phyloP scores from a whole-genome alignment of 1,140 invertebrate species.

The Drosophila mauritiana region DNA sequence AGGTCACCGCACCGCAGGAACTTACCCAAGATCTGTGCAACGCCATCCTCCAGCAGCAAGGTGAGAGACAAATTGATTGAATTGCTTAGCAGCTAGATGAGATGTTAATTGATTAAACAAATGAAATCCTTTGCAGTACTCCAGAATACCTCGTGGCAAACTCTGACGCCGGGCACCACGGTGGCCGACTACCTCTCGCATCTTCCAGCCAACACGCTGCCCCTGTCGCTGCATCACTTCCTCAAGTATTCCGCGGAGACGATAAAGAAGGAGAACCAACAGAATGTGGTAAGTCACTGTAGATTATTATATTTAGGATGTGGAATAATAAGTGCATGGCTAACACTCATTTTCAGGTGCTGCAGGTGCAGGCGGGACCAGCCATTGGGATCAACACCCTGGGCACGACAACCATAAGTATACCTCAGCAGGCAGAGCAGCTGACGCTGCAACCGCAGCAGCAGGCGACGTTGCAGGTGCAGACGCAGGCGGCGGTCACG shows the following conservation, averaged over 20 bases:
- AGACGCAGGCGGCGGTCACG: conserved; percentile 54
- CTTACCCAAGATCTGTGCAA: conserved; percentile 83
- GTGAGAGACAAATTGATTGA: conserved; percentile 2
- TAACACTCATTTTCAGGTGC: conserved; percentile 40
- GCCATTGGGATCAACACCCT: conserved; percentile 82
- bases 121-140: conserved; percentile 55
- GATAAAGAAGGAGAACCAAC: conserved; percentile 89
- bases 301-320: background rate
- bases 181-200: conserved; percentile 93
- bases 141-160: conserved; percentile 88
- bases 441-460: conserved; percentile 63
- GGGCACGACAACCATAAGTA: conserved; percentile 80
- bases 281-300: conserved; percentile 73
- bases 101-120: background rate
- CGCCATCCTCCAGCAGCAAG: conserved; percentile 84
- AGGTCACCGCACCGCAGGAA: conserved; percentile 74
- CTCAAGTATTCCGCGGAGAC: conserved; percentile 92
- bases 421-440: conserved; percentile 74
- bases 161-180: conserved; percentile 90
- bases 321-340: too few species aligned
- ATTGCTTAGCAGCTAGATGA: too few species aligned
- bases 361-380: conserved; percentile 83
- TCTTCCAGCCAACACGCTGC: conserved; percentile 89
- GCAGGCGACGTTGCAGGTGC: conserved; percentile 61
- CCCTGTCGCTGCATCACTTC: conserved; percentile 92